Evolutionary conservation across 2,113 vertebrate species (phyloP), one percentile per base, ranked within the genome.

Genomic region (Agelaius tricolor): DNA sequence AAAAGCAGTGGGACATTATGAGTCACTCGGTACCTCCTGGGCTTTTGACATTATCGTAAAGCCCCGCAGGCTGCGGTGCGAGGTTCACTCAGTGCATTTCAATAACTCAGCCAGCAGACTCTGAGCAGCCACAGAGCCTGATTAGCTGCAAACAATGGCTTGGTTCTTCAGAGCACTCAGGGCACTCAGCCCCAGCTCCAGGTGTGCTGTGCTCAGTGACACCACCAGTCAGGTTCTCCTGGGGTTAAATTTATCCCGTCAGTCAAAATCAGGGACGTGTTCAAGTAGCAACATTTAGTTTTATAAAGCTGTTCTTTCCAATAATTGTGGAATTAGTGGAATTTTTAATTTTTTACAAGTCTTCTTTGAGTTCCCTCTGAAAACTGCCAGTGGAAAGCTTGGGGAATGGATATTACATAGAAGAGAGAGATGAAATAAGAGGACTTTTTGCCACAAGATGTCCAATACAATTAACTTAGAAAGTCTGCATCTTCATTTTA

Each of bases 11-110:
- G 97, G 97, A 96, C 80, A 4, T 74, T 72, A 35, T 98, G 97
- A 97, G 72, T 98, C 97, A 98, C 86, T 94, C 82, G 2, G 66
- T 90, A 93, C 96, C 96, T 97, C 96, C 96, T 96, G 96, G 96
- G 97, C 94, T 97, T 96, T 95, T 84, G 94, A 97, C 95, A 91
- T 90, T 87, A 78, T 74, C 28, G 63, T 89, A 94, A 93, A 97
- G 89, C 78, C 81, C 30, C 78, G 73, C 23, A n/a, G 33, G 84
- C 87, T 59, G 6, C 28, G 75, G 94, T 15, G 57, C 52, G 21
- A 87, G 44, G 43, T 75, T 97, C 47, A 66, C 84, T 21, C 86
- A 30, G 65, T 57, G 94, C 41, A 41, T 66, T 97, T 89, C 83
- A 94, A 21, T 91, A 88, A 66, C 78, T 31, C 49, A 78, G 49